phyloP scores from a whole-genome alignment of 2,797 vertebrate species.

The Nasua narica region DNA sequence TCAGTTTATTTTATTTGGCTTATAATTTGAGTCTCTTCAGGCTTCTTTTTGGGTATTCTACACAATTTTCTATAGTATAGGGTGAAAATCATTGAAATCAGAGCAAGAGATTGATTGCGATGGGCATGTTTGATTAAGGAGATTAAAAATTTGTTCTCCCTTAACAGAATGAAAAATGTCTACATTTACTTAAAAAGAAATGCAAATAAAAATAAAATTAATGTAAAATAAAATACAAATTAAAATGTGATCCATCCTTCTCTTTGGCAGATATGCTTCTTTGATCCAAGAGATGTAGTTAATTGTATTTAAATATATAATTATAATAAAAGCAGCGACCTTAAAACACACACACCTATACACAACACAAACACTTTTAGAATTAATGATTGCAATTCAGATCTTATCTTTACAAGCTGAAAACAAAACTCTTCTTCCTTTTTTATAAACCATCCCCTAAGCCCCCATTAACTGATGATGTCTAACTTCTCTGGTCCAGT shows the following conservation, averaged over 20 bases:
- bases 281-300: neutral
- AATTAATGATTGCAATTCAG: conserved; percentile 3
- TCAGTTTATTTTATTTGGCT: neutral
- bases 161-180: neutral
- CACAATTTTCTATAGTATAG: neutral
- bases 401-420: neutral
- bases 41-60: neutral
- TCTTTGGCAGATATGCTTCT: neutral
- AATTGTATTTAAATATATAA: conserved; percentile 34
- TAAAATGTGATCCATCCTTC: neutral
- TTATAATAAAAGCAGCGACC: conserved; percentile 18
- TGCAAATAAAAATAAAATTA: neutral
- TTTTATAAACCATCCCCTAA: neutral
- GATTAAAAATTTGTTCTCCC: neutral
- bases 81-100: neutral
- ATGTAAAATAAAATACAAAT: conserved; percentile 12
- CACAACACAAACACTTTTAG: neutral
- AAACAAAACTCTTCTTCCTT: neutral
- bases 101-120: neutral
- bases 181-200: neutral
- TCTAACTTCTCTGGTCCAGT: neutral
- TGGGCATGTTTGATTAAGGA: neutral
- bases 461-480: neutral
- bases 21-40: neutral
- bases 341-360: neutral